A percentile compares a stretch with the other conserved stretches of the same genome.
Conservation (phyloP, 64 coral and sea anemone genomes). For the Montipora capricornis region DNA sequence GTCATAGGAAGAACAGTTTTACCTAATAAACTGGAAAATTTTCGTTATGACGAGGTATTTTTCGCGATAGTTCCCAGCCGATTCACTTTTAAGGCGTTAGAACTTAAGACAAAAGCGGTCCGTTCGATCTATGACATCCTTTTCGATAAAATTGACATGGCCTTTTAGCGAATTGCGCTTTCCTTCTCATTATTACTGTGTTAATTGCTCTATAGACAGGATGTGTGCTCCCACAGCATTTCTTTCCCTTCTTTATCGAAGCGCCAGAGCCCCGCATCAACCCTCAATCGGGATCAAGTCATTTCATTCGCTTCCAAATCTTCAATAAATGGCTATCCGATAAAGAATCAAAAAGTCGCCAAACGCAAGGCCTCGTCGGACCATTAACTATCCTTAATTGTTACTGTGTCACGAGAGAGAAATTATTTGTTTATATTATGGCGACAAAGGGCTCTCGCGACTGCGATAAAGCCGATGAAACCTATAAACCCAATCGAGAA, state of each 20-base stretch:
- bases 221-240: conserved; percentile 35
- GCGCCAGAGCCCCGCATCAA: not conserved
- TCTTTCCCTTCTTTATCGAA: not conserved
- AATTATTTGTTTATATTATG: conserved; percentile 66
- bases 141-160: conserved; percentile 46
- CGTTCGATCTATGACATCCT: conserved; percentile 44
- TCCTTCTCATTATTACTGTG: conserved; percentile 42
- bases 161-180: conserved; percentile 60
- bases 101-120: not conserved
- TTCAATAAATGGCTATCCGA: not conserved
- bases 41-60: not conserved
- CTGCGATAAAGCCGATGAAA: conserved; percentile 35
- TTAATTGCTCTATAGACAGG: conserved; percentile 66
- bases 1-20: not conserved
- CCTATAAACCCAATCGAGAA: conserved; percentile 21
- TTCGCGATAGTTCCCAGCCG: conserved; percentile 3
- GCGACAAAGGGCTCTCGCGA: conserved; percentile 41
- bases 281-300: not conserved
- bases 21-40: not conserved
- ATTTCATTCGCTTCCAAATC: not conserved
- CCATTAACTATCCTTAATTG: conserved; percentile 56
- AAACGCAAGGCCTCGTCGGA: not conserved
- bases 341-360: not conserved
- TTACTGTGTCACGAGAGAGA: conserved; percentile 37
- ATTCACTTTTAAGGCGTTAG: conserved; percentile 13